Base-by-base conservation (phyloP, 1,140 invertebrate genomes). In the Galleria mellonella region DNA sequence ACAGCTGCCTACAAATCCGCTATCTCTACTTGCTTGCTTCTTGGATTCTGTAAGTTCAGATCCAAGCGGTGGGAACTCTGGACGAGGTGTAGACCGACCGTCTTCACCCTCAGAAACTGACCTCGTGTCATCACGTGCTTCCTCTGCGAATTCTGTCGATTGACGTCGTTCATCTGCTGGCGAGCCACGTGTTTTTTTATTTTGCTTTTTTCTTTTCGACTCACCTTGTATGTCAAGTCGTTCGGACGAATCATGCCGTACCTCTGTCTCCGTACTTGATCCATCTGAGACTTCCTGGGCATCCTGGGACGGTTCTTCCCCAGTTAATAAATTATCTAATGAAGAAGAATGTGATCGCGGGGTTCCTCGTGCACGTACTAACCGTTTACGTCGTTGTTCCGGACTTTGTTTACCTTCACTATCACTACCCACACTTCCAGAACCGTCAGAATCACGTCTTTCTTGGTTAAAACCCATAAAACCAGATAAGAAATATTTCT, bases 401-500 rank as follows among this genome's bases (percentile, higher is more conserved):
- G 94, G 94, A 83, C 94, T 96, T 0, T 94, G 94, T 63, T 91
- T 89, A 9, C 94, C 93, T 59, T 96, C 94, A 60, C 94, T 96
- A 62, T 96, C 94, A 81, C 91, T 92, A 7, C 92, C 92, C 5
- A 93, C 91, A 72, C 94, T 96, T 4, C 94, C 94, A 13, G 92
- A 94, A 3, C 94, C 94, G 64, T 95, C 94, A 0, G 93, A 94
- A 60, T 94, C 92, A 31, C 92, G 87, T 50, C 93, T 87, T 56
- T 90, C 90, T 49, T 90, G 88, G 62, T 91, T 92, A 44, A 95
- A 94, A 2, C 94, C 94, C 83, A 95, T 91, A 59, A 96, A 94
- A 8, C 94, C 94, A 0, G 93, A 93, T 0, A 96, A 77, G 77
- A 97, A 97, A 81, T 97, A 97, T 72, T 97, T 96, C 75, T 97